Conservation (phyloP, 2,113 vertebrate genomes). For the Procavia capensis region DNA sequence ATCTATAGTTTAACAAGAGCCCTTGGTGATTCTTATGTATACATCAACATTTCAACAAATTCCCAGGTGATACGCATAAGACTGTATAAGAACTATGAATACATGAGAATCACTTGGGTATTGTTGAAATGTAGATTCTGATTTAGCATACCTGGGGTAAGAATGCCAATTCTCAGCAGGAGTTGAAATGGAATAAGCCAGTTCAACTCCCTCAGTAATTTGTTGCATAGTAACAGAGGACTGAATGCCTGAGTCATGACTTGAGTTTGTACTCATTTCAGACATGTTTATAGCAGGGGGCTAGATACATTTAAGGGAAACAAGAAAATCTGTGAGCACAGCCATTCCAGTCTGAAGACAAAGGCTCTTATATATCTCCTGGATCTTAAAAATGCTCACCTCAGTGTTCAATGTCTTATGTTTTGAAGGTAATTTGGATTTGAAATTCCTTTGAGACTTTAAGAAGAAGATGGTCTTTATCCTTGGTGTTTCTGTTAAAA, state of each 20-base stretch:
- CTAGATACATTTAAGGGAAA: background rate
- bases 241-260: fast-evolving
- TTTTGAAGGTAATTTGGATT: background rate
- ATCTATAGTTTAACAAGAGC: no score
- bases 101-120: no score
- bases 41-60: no score
- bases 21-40: no score
- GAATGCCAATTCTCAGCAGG: no score
- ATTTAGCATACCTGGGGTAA: no score
- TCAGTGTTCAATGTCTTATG: background rate
- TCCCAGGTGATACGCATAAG: no score
- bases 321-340: background rate
- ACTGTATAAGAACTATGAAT: no score
- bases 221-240: background rate
- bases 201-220: background rate
- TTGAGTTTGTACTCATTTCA: background rate
- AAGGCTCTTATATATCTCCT: background rate
- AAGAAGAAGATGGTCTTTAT: background rate
- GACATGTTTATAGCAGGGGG: background rate
- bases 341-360: background rate
- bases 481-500: background rate
- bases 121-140: no score
- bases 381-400: background rate
- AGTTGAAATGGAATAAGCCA: no score
- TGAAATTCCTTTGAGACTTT: background rate